phyloP scores from a whole-genome alignment of 1,140 invertebrate genomes.

The Parapsyche elsis region DNA sequence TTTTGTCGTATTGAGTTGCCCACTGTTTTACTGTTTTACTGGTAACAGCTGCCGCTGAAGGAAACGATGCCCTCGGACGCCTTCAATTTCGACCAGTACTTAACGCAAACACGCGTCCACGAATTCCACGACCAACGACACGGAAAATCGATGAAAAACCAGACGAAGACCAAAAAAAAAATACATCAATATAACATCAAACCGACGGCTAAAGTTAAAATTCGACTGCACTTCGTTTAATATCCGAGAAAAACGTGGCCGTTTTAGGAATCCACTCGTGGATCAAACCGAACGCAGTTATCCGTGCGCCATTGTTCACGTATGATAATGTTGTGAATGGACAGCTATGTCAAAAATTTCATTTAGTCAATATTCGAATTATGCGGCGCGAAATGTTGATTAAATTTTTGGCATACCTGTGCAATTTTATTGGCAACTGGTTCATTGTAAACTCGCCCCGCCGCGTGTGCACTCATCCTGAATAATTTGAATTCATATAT shows the following conservation, averaged over 20 bases:
- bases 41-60: not conserved
- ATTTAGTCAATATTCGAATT: not conserved
- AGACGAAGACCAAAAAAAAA: not conserved
- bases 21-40: not conserved
- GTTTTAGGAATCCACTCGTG: no score
- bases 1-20: not conserved
- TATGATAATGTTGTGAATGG: no score
- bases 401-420: slow-evolving; percentile 40
- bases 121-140: slow-evolving; percentile 12
- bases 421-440: not conserved
- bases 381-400: not conserved
- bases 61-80: not conserved
- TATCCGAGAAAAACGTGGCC: no score
- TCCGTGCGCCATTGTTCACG: no score
- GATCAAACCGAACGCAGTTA: no score
- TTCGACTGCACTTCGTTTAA: no score
- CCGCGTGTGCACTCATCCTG: slow-evolving; percentile 7
- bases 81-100: not conserved
- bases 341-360: no score
- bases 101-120: not conserved
- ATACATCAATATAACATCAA: no score
- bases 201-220: no score
- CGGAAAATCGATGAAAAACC: not conserved
- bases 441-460: not conserved
- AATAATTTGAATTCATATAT: slow-evolving; percentile 42